These are phyloP conservation scores for Noctuana brunneofusca DNA, from an alignment of 2,888 invertebrate species.

Conservation along the genomic window DNA sequence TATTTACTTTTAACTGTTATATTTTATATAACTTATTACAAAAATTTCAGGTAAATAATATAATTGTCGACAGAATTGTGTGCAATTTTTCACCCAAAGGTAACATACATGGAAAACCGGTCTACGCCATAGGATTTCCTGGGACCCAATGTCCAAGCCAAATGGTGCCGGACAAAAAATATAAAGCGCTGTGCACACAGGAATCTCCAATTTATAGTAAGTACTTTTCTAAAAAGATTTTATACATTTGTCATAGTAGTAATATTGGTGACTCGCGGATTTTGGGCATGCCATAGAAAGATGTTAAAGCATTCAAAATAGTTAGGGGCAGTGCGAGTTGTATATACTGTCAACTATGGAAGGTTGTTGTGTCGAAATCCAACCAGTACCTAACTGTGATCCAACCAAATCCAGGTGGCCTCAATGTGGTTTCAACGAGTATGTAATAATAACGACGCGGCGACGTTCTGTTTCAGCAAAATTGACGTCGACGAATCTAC, in stretches of 20 bases:
- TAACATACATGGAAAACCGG: constrained; percentile 60
- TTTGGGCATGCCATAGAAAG: no score
- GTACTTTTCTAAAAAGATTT: constrained; percentile 29
- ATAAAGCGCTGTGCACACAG: constrained; percentile 53
- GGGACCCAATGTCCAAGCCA: constrained; percentile 61
- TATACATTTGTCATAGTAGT: no score
- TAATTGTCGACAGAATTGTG: constrained; percentile 61
- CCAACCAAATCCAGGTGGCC: no score
- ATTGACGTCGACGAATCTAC: constrained; percentile 40
- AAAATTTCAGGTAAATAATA: constrained; percentile 40
- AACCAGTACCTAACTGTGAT: no score
- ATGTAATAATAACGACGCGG: constrained; percentile 36
- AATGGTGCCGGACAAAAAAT: constrained; percentile 49
- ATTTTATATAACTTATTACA: background rate
- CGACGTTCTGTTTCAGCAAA: constrained; percentile 48
- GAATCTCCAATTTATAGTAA: constrained; percentile 35
- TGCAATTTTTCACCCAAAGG: constrained; percentile 73
- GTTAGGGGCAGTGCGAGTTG: no score
- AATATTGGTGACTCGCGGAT: no score
- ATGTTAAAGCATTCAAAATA: no score
- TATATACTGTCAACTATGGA: no score
- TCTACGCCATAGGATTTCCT: constrained; percentile 66
- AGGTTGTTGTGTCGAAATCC: no score
- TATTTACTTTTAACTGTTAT: background rate
- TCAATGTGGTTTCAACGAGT: background rate